Evolutionary conservation across 2,797 vertebrate species (phyloP), one percentile per base, ranked within the genome.

Genomic region (Fringilla coelebs): DNA sequence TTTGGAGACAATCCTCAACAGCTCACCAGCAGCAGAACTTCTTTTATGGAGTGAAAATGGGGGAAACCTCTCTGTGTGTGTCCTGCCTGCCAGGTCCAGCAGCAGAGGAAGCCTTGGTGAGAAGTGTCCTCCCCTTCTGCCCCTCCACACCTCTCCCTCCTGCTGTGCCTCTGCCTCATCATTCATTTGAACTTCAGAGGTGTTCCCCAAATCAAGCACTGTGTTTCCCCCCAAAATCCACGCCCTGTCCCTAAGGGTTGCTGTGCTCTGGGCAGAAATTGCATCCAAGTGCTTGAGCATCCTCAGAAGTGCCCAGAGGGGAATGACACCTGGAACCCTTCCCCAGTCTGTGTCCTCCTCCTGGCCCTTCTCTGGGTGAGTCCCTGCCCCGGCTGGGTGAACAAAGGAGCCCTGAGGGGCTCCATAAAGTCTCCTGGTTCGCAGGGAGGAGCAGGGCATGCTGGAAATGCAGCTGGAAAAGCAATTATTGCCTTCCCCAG

Each of bases 401-500:
- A 3, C 57, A 58, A 26, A 26, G 24, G 34, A 58, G 34, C 57
- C 34, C 15, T 38, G 34, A 13, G 9, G 36, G 28, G 36, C 58
- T 38, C 58, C 36, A 19, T 20, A 5, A 14, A 38, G 6, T 19
- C 58, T 60, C 36, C 58, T 38, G 58, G 34, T 18, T 26, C 2
- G 5, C 34, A 18, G 57, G 57, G 58, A 60, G 58, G 58, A 60
- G 58, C 36, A 38, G 36, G 36, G 55, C 26, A 29, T 38, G 36
- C 58, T 60, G 58, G 36, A 41, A 41, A 55, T 40, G 36, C 94
- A 77, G 31, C 75, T 95, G 92, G 94, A 89, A 93, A 93, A 96
- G 93, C 66, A 82, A 88, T 96, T 70, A 49, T 34, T 75, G 82
- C 75, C 68, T 89, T 62, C 58, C 61, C 51, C 58, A 43, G 87